Evolutionary conservation across 2,113 vertebrate genomes (phyloP).

Genomic region (Microtus pennsylvanicus): DNA sequence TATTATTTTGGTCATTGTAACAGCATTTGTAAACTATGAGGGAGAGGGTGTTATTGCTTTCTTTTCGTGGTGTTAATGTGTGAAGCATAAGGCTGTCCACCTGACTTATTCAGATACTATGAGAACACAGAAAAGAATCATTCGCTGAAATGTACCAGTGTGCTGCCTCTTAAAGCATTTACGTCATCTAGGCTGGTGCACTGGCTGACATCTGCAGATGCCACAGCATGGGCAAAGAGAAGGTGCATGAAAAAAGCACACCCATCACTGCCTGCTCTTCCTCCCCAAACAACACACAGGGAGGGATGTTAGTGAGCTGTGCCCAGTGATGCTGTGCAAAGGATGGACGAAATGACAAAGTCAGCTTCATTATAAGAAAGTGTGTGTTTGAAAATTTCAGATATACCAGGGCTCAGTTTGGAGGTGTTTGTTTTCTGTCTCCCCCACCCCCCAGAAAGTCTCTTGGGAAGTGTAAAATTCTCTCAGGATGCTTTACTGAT

Average conservation of each 20-base stretch:
- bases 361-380: slow-evolving; percentile 1
- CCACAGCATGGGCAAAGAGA: slow-evolving; percentile 68
- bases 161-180: slow-evolving; percentile 78
- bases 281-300: neutral
- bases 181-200: slow-evolving; percentile 71
- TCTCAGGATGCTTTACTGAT: slow-evolving; percentile 63
- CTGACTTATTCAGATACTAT: slow-evolving; percentile 78
- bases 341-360: slow-evolving; percentile 71
- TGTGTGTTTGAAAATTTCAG: neutral
- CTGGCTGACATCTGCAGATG: slow-evolving; percentile 48
- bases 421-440: slow-evolving; percentile 54
- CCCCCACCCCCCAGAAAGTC: neutral
- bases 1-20: slow-evolving; percentile 72
- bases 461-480: slow-evolving; percentile 3
- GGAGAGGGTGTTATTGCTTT: slow-evolving; percentile 67
- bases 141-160: slow-evolving; percentile 74
- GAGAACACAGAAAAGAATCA: slow-evolving; percentile 63
- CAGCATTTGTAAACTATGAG: slow-evolving; percentile 48
- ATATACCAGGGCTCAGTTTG: slow-evolving; percentile 14
- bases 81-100: slow-evolving; percentile 75
- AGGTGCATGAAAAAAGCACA: slow-evolving; percentile 54
- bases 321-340: slow-evolving; percentile 78
- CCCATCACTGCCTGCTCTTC: neutral
- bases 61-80: slow-evolving; percentile 72
- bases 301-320: slow-evolving; percentile 74